Conservation (phyloP, 2,113 vertebrate species). For the Tachysurus vachellii region DNA sequence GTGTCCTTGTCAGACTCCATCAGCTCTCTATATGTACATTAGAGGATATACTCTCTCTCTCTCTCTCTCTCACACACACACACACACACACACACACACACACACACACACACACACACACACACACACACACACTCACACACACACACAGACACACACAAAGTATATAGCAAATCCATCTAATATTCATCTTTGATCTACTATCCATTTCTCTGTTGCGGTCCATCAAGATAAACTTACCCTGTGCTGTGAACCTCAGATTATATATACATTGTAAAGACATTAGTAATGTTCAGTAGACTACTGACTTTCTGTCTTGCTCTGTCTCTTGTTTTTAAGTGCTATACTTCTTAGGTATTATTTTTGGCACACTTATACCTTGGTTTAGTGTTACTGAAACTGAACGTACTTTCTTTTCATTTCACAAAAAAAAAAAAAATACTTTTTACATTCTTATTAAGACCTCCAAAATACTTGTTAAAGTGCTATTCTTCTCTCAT, state of each 20-base stretch:
- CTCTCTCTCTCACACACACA: too few species aligned
- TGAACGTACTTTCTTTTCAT: too few species aligned
- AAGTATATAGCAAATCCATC: not conserved
- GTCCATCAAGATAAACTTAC: not conserved
- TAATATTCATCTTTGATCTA: not conserved
- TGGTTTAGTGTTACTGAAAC: too few species aligned
- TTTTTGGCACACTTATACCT: not conserved
- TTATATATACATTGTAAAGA: not conserved
- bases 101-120: not conserved
- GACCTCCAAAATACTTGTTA: too few species aligned
- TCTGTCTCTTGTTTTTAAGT: not conserved
- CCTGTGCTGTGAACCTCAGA: not conserved
- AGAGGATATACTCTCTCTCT: not conserved
- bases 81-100: not conserved
- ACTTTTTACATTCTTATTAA: too few species aligned
- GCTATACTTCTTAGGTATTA: not conserved
- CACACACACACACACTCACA: not conserved
- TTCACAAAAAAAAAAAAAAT: too few species aligned
- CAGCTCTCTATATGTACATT: slow-evolving; percentile 38
- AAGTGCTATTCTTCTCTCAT: too few species aligned
- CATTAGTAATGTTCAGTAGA: not conserved
- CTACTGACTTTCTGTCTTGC: not conserved
- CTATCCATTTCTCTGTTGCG: not conserved
- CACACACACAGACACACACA: too few species aligned
- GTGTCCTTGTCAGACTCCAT: slow-evolving; percentile 40